A percentile compares a stretch with the other conserved stretches of the same genome.
These are phyloP conservation scores for Polylopha cassiicola DNA, from an alignment of 2,888 invertebrate genomes.

Conservation along the genomic window DNA sequence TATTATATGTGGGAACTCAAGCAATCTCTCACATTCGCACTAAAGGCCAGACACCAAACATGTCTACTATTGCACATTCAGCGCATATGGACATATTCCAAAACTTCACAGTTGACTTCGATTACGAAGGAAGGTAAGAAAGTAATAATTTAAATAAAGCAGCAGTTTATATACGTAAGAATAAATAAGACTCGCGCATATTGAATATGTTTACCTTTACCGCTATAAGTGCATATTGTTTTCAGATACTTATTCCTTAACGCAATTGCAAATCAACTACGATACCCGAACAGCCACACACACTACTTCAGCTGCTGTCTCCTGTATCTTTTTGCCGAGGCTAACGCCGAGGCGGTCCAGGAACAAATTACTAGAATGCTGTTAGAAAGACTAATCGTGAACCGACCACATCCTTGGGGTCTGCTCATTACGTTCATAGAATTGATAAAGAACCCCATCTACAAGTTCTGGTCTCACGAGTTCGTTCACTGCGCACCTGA, in stretches of 20 bases:
- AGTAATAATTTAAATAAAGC: not conserved
- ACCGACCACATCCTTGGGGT: conserved; percentile 99
- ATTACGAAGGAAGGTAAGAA: conserved; percentile 90
- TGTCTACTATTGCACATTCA: conserved; percentile 98
- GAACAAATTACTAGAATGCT: conserved; percentile 98
- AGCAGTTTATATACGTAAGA: not conserved
- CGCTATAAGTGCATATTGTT: too few species aligned
- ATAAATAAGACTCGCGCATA: too few species aligned
- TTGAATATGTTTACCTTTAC: too few species aligned
- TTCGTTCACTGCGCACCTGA: conserved; percentile 99
- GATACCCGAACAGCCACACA: conserved; percentile 99
- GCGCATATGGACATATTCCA: conserved; percentile 99
- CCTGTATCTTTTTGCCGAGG: conserved; percentile 97
- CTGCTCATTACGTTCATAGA: conserved; percentile 99
- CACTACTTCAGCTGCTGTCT: conserved; percentile 99
- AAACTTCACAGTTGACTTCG: conserved; percentile 97
- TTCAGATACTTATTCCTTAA: conserved; percentile 96
- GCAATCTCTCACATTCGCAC: conserved; percentile 94
- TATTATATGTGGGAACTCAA: conserved; percentile 97
- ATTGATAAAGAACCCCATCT: conserved; percentile 97
- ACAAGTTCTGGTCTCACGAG: conserved; percentile 99
- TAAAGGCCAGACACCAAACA: conserved; percentile 94
- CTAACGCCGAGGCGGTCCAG: conserved; percentile 97
- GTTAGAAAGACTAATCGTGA: conserved; percentile 97
- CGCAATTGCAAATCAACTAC: conserved; percentile 98